Base-by-base conservation (phyloP, 2,888 invertebrate genomes). In the Thereva unica region DNA sequence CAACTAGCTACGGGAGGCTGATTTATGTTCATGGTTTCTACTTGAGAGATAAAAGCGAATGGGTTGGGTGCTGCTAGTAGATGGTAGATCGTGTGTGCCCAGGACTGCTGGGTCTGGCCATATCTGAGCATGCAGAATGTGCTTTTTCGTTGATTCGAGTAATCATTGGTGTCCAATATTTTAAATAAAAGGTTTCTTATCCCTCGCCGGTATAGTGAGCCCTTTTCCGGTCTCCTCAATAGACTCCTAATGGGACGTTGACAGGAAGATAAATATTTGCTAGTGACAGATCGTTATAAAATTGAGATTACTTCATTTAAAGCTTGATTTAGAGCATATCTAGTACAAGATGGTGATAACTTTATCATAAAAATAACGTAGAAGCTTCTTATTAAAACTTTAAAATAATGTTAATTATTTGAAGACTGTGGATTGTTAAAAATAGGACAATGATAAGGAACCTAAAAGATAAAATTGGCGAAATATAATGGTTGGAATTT, bases 61-160 rank as follows among this genome's bases (percentile, higher is more conserved):
- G 50, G 50, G 35, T 10, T 47, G 47, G 47, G 3, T n/a, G 47
- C 7, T 23, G 3, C 23, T 23, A 5, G 34, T 34, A 50, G 10
- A 23, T 34, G 23, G 35, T 23, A 9, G n/a, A 23, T 10, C 5
- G 47, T 47, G 12, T 10, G 50, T 34, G 6, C 7, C 34, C 50
- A 23, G 23, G 23, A 23, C 23, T 23, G 23, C 23, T 23, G 23
- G 23, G 23, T 23, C 23, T 23, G 23, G 23, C 23, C 23, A 23
- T 34, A 50, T 50, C 7, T 23, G 5, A 50, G 23, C 6, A 23
- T 50, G 23, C 34, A 9, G 50, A 50, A 50, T 50, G 50, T 50
- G 50, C 50, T 50, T 50, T 50, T 50, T 50, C 50, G 50, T 50
- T 34, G 50, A 50, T 50, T 50, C 50, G 23, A 34, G 50, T 50